Evolutionary conservation across 2,888 invertebrate genomes (phyloP).

Genomic region (Caenorhabditis zanzibari): DNA sequence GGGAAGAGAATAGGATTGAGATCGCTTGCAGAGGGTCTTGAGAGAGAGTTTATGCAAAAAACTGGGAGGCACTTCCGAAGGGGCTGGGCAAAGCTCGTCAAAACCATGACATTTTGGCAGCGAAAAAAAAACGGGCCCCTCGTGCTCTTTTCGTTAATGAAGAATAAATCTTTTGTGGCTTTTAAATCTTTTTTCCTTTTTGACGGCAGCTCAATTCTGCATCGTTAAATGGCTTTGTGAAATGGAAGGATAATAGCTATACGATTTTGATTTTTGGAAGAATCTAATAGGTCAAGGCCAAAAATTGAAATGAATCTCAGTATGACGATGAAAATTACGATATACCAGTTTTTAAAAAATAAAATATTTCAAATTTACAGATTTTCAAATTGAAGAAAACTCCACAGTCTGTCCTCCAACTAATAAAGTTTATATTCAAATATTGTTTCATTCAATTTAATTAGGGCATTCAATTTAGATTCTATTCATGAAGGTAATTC

Average conservation of each 20-base stretch:
- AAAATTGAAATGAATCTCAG: background rate
- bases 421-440: no score
- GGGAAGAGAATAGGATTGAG: conserved; percentile 1
- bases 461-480: no score
- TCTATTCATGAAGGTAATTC: no score
- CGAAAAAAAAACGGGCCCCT: background rate
- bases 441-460: no score
- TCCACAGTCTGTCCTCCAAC: no score
- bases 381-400: no score
- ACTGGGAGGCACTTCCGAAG: conserved; percentile 6
- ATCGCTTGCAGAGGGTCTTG: background rate
- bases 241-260: conserved; percentile 10
- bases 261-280: conserved; percentile 8
- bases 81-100: conserved; percentile 29
- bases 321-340: no score
- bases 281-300: background rate
- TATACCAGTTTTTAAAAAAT: no score
- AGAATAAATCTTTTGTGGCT: conserved; percentile 28
- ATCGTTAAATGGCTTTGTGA: conserved; percentile 32
- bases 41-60: conserved; percentile 11
- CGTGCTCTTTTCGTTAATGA: conserved; percentile 35
- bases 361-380: no score
- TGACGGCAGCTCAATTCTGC: conserved; percentile 10
- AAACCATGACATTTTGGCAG: conserved; percentile 35
- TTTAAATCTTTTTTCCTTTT: background rate